phyloP scores from a whole-genome alignment of 2,797 vertebrate genomes.

The Acrossocheilus fasciatus region DNA sequence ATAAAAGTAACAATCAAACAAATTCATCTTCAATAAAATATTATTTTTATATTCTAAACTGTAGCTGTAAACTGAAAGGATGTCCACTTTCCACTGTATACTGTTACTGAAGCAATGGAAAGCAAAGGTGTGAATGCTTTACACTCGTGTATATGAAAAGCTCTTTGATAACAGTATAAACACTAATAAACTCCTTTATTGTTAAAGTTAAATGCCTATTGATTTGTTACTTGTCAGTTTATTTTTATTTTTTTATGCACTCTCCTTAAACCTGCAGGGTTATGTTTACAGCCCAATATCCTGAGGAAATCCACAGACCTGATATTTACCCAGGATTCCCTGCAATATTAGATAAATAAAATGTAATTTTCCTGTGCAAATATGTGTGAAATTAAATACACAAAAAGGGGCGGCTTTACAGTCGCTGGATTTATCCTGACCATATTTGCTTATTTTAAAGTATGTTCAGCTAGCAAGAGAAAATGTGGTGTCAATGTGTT shows the following conservation, averaged over 20 bases:
- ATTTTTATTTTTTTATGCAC: neutral
- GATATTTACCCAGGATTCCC: conserved; percentile 73
- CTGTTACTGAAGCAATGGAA: conserved; percentile 26
- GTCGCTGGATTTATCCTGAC: conserved; percentile 70
- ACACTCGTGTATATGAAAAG: neutral
- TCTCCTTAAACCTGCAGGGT: conserved; percentile 44
- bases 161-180: conserved; percentile 16
- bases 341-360: conserved; percentile 84
- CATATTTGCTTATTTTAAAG: conserved; percentile 75
- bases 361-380: conserved; percentile 90
- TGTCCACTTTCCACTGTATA: neutral
- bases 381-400: conserved; percentile 90
- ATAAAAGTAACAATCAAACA: neutral
- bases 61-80: neutral
- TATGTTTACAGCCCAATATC: conserved; percentile 70
- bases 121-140: neutral
- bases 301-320: conserved; percentile 64
- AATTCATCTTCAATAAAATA: neutral
- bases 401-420: conserved; percentile 77
- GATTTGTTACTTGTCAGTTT: conserved; percentile 36
- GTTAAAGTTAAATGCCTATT: conserved; percentile 27
- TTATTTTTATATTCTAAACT: neutral
- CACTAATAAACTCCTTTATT: conserved; percentile 13
- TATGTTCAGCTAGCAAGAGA: conserved; percentile 67
- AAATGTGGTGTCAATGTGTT: conserved; percentile 68